Percentiles rank a stretch among this genome's conserved stretches.
phyloP scores from a whole-genome alignment of 2,888 invertebrate genomes.

The Troides aeacus region DNA sequence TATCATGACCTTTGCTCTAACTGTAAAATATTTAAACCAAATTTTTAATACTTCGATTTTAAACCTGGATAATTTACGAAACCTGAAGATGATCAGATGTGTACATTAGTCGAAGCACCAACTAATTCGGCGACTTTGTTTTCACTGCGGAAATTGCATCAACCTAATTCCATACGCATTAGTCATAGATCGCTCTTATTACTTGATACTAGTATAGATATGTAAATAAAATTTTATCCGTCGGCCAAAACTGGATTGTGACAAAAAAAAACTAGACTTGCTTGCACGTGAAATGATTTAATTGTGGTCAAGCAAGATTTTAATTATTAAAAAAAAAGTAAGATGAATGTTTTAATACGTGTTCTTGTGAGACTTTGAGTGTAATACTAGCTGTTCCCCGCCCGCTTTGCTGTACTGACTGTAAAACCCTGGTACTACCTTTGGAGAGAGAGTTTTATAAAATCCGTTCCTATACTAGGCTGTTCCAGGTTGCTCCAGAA shows the following conservation, averaged over 20 bases:
- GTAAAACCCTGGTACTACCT: no score
- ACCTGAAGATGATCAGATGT: not conserved
- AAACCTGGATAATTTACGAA: no score
- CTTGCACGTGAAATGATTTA: not conserved
- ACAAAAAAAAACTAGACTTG: conserved; percentile 9
- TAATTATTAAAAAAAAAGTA: not conserved
- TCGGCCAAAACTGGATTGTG: conserved; percentile 17
- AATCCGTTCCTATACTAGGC: no score
- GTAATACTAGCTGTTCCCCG: no score
- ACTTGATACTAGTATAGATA: conserved; percentile 14
- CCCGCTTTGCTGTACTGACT: no score
- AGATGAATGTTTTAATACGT: not conserved
- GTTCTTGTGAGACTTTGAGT: not conserved
- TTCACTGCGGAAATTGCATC: conserved; percentile 28
- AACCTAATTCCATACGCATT: conserved; percentile 26
- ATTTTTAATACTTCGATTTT: not conserved
- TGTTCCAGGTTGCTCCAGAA: no score
- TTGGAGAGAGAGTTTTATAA: no score
- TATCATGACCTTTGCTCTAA: no score
- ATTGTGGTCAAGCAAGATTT: not conserved
- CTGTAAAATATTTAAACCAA: not conserved
- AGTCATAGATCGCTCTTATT: conserved; percentile 25
- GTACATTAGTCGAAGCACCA: not conserved
- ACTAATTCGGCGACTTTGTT: conserved; percentile 15
- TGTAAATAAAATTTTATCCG: conserved; percentile 13